Evolutionary conservation across 2,797 vertebrate species (phyloP).

Genomic region (Coluber constrictor): DNA sequence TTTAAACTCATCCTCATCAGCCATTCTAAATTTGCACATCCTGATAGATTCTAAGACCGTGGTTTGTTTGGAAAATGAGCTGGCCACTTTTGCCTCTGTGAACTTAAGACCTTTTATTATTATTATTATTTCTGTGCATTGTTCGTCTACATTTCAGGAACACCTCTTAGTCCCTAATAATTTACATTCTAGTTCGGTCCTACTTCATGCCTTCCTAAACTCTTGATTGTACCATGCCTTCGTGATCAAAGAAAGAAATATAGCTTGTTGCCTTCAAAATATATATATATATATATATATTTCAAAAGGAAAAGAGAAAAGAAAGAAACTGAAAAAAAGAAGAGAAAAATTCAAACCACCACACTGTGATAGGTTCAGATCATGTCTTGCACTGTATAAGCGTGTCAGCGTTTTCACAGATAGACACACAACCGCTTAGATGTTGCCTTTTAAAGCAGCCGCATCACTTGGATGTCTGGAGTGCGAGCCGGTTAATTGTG

Average conservation of each 20-base stretch:
- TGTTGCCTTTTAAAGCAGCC: background rate
- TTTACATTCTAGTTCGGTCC: background rate
- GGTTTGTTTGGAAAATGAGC: background rate
- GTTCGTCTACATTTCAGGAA: background rate
- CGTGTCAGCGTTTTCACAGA: background rate
- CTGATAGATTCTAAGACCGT: background rate
- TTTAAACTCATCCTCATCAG: background rate
- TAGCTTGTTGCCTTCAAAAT: background rate
- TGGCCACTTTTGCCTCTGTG: background rate
- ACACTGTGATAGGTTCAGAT: background rate
- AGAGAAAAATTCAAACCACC: background rate
- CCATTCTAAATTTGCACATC: background rate
- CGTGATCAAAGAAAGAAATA: background rate
- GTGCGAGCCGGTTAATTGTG: background rate
- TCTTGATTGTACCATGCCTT: background rate
- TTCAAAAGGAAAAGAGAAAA: background rate
- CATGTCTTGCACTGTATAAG: background rate
- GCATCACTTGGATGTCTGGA: background rate
- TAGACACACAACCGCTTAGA: conserved; percentile 12
- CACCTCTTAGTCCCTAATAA: background rate
- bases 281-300: background rate
- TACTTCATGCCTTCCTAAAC: background rate
- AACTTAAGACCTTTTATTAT: background rate
- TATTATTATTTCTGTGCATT: background rate
- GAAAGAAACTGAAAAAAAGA: background rate